Percentiles rank a stretch among this genome's conserved stretches.
Conservation (phyloP, 2,888 invertebrate species). For the Stratiomys singularior region DNA sequence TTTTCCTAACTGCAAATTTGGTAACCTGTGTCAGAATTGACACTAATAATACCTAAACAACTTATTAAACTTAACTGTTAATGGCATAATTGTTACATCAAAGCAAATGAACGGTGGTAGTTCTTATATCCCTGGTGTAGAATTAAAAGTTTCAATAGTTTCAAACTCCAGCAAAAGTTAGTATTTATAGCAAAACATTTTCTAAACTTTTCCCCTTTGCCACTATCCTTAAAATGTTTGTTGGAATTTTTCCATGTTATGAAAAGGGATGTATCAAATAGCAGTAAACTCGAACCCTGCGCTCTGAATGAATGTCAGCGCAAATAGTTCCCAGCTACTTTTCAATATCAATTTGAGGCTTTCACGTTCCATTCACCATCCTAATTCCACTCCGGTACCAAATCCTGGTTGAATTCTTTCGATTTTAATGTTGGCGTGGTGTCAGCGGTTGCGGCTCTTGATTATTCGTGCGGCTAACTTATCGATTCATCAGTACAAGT, state of each 20-base stretch:
- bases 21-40: too few species aligned
- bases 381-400: not conserved
- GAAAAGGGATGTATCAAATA: not conserved
- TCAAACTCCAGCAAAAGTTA: too few species aligned
- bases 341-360: not conserved
- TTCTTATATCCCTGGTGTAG: too few species aligned
- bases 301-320: not conserved
- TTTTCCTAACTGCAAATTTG: too few species aligned
- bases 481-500: constrained; percentile 27
- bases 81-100: too few species aligned
- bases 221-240: not conserved
- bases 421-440: not conserved
- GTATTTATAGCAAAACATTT: too few species aligned
- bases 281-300: not conserved
- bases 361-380: not conserved
- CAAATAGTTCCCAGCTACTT: not conserved
- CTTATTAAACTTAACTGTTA: too few species aligned
- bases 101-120: too few species aligned
- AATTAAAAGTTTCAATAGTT: too few species aligned
- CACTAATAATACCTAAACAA: too few species aligned
- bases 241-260: not conserved
- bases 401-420: not conserved
- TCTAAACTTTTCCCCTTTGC: too few species aligned
- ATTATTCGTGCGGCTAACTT: constrained; percentile 40
- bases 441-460: not conserved